Evolutionary conservation across 2,113 vertebrate species (phyloP).

Genomic region (Dromaius novaehollandiae): DNA sequence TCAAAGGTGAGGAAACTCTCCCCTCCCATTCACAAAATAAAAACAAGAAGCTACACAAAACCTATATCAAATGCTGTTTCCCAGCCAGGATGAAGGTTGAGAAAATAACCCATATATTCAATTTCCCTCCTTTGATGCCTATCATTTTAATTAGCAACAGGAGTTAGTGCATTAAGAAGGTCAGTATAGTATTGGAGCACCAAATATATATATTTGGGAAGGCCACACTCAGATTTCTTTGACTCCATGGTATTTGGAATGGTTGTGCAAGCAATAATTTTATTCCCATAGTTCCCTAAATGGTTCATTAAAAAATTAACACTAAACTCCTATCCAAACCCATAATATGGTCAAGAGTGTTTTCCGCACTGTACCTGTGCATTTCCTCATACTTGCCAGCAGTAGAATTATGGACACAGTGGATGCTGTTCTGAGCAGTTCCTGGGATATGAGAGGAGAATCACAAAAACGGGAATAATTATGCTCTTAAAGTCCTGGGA

Average conservation of each 20-base stretch:
- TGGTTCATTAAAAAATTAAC: neutral
- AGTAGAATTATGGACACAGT: neutral
- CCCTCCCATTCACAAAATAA: neutral
- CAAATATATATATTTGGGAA: neutral
- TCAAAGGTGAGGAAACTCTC: neutral
- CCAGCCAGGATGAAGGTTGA: neutral
- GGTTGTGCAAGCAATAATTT: neutral
- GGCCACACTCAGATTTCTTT: neutral
- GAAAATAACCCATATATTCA: neutral
- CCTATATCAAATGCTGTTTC: neutral
- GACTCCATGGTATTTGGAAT: neutral
- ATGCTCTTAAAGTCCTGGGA: neutral
- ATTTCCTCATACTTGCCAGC: neutral
- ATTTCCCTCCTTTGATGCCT: neutral
- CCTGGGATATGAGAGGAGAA: neutral
- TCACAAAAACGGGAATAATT: neutral
- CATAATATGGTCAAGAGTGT: neutral
- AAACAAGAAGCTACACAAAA: neutral
- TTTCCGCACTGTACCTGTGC: neutral
- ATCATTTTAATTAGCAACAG: neutral
- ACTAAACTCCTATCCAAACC: neutral
- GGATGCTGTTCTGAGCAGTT: neutral
- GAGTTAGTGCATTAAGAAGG: neutral
- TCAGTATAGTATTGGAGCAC: neutral
- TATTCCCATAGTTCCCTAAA: neutral